A percentile compares a stretch with the other conserved stretches of the same genome.
phyloP scores from a whole-genome alignment of 2,888 invertebrate species.

The Amiota communis region DNA sequence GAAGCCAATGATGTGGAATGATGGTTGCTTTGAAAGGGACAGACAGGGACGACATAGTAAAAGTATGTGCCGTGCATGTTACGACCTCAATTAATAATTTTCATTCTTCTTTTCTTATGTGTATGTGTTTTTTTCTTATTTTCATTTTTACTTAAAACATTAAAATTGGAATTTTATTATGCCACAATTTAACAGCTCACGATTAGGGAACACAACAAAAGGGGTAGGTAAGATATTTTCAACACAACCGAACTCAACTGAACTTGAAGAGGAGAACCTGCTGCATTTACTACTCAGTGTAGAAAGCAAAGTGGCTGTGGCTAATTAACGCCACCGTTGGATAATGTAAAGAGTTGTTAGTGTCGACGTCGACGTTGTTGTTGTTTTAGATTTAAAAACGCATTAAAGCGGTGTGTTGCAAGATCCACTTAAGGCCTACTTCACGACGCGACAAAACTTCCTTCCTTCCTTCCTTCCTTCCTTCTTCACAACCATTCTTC shows the following conservation, averaged over 20 bases:
- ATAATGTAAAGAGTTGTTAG: not conserved
- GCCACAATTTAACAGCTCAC: slow-evolving; percentile 32
- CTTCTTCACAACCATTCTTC: not conserved
- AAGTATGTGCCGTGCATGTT: slow-evolving; percentile 13
- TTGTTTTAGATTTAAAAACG: slow-evolving; percentile 15
- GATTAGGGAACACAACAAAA: slow-evolving; percentile 1
- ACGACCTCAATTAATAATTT: slow-evolving; percentile 47
- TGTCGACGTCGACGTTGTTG: no score
- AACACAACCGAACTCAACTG: not conserved
- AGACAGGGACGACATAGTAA: not conserved
- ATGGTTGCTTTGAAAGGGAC: not conserved
- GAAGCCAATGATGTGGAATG: slow-evolving; percentile 18
- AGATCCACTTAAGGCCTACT: not conserved
- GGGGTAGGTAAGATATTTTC: no score
- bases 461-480: not conserved
- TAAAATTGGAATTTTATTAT: slow-evolving; percentile 47
- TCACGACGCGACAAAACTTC: not conserved
- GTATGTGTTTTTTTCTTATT: not conserved
- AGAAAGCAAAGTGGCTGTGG: slow-evolving; percentile 51
- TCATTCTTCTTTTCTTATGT: not conserved
- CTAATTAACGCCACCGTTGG: slow-evolving; percentile 63
- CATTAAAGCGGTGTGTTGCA: not conserved
- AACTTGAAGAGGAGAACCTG: not conserved
- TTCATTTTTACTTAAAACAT: slow-evolving; percentile 33
- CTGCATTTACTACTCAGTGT: not conserved